Evolutionary conservation across 2,797 vertebrate genomes (phyloP).

Genomic region (Pygocentrus nattereri): DNA sequence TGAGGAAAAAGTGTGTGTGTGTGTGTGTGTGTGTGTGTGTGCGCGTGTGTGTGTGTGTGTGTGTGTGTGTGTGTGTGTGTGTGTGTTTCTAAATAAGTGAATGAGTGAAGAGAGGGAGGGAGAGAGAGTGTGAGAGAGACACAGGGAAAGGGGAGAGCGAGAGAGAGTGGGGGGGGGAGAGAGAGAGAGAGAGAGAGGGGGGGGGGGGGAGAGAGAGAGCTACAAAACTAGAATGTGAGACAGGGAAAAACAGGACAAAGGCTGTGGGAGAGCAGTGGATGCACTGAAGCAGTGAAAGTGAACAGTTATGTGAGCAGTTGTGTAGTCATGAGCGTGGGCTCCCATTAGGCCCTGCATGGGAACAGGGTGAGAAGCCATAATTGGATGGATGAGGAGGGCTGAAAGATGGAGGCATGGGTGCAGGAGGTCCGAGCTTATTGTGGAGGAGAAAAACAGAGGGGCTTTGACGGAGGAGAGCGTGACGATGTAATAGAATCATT

Average conservation of each 20-base stretch:
- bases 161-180: not conserved
- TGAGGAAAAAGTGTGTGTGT: not conserved
- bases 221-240: slow-evolving; percentile 39
- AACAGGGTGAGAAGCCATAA: slow-evolving; percentile 72
- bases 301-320: slow-evolving; percentile 57
- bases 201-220: not conserved
- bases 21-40: not conserved
- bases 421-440: slow-evolving; percentile 67
- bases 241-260: not conserved
- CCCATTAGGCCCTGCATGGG: slow-evolving; percentile 63
- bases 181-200: slow-evolving; percentile 8
- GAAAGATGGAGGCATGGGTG: slow-evolving; percentile 74
- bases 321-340: slow-evolving; percentile 54
- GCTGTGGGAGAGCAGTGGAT: not conserved
- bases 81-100: not conserved
- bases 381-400: slow-evolving; percentile 68
- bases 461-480: slow-evolving; percentile 70
- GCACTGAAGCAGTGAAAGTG: slow-evolving; percentile 56
- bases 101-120: not conserved
- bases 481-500: slow-evolving; percentile 74
- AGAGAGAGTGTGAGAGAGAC: not conserved
- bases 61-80: not conserved
- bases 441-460: slow-evolving; percentile 73
- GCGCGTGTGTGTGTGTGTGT: not conserved
- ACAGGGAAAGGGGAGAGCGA: not conserved